These are phyloP conservation scores for Ophion costatus DNA, from an alignment of 2,888 invertebrate species.

Conservation along the genomic window DNA sequence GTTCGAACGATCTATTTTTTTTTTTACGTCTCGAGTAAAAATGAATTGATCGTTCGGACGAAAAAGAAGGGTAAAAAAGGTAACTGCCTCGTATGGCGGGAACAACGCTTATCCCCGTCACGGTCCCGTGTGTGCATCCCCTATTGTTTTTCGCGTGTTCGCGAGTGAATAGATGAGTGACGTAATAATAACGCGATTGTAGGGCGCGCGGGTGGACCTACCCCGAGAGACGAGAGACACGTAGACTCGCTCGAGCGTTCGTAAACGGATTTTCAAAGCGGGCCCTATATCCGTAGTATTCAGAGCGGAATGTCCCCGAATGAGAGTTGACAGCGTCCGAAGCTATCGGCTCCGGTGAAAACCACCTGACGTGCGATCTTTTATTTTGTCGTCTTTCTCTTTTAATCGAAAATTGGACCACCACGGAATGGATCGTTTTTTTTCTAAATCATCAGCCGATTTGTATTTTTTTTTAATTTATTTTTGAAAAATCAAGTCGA, in stretches of 20 bases:
- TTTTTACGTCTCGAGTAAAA: no score
- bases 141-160: constrained; percentile 8
- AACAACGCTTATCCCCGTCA: no score
- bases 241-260: constrained; percentile 34
- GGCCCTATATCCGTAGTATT: constrained; percentile 6
- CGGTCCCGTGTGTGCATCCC: background rate
- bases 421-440: background rate
- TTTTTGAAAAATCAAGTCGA: no score
- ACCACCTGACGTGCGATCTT: background rate
- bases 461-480: background rate
- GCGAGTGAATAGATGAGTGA: constrained; percentile 25
- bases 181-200: constrained; percentile 32
- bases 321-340: background rate
- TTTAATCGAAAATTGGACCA: constrained; percentile 28
- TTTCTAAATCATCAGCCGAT: no score
- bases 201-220: background rate
- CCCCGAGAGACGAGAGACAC: no score
- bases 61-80: no score
- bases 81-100: no score
- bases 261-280: constrained; percentile 26
- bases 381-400: constrained; percentile 4
- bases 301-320: constrained; percentile 37
- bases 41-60: no score
- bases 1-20: no score
- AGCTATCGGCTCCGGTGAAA: background rate